These are phyloP conservation scores for Drosophila chauvacae DNA, from an alignment of 1,140 invertebrate species.

Conservation along the genomic window DNA sequence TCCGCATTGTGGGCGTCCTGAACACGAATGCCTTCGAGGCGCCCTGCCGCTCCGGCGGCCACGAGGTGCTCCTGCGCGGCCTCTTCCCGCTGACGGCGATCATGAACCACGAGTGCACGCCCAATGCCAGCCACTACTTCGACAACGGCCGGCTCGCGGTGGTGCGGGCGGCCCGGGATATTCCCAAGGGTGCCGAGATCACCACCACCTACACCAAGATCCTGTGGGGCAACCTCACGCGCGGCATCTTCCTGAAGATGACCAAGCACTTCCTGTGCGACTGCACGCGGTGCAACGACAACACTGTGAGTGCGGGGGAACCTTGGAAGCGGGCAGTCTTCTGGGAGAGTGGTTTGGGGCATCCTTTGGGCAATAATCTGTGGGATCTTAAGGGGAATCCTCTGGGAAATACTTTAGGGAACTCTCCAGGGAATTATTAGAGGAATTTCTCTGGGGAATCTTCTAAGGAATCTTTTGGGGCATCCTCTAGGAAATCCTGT, in stretches of 20 bases:
- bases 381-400: background rate
- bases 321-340: background rate
- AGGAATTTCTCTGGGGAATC: background rate
- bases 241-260: constrained; percentile 88
- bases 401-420: background rate
- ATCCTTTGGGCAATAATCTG: background rate
- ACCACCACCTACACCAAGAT: constrained; percentile 90
- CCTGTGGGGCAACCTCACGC: constrained; percentile 89
- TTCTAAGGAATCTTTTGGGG: no score
- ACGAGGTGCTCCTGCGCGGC: constrained; percentile 87
- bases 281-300: constrained; percentile 90
- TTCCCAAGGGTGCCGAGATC: constrained; percentile 89
- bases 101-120: constrained; percentile 91
- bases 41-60: constrained; percentile 83
- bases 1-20: constrained; percentile 86
- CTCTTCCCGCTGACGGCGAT: constrained; percentile 90
- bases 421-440: background rate
- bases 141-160: constrained; percentile 86
- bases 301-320: constrained; percentile 85
- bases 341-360: background rate
- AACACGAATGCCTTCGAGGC: constrained; percentile 92
- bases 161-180: constrained; percentile 87
- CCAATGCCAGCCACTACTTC: constrained; percentile 91
- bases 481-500: background rate
- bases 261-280: constrained; percentile 91